phyloP scores from a whole-genome alignment of 2,888 invertebrate genomes.

The Pristionchus mayeri region DNA sequence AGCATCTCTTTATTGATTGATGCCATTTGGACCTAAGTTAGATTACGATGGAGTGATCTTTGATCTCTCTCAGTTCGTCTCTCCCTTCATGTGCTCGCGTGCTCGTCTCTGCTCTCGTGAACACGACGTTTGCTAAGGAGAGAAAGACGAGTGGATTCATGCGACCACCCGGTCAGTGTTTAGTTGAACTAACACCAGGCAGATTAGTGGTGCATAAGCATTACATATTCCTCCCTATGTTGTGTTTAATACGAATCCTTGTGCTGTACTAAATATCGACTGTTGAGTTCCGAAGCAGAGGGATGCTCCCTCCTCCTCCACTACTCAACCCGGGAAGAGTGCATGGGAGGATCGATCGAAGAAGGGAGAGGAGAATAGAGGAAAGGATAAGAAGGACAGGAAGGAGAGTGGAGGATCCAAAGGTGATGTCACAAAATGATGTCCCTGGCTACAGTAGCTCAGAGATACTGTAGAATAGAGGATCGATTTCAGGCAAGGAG shows the following conservation, averaged over 20 bases:
- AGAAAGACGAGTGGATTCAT: constrained; percentile 50
- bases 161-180: not conserved
- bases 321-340: constrained; percentile 11
- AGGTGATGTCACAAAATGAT: not conserved
- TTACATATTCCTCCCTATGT: too few species aligned
- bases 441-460: not conserved
- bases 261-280: not conserved
- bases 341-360: constrained; percentile 47
- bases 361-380: constrained; percentile 41
- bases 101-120: constrained; percentile 56
- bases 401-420: constrained; percentile 30
- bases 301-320: not conserved
- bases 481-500: not conserved
- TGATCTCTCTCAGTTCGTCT: constrained; percentile 26
- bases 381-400: not conserved
- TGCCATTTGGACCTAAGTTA: not conserved
- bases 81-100: constrained; percentile 53
- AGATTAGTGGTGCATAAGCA: too few species aligned
- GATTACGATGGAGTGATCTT: not conserved
- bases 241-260: too few species aligned
- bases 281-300: not conserved
- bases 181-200: too few species aligned
- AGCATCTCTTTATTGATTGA: too few species aligned
- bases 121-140: constrained; percentile 58
- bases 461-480: not conserved